These are phyloP conservation scores for Petaurus breviceps DNA, from an alignment of 2,113 vertebrate species.

Conservation along the genomic window DNA sequence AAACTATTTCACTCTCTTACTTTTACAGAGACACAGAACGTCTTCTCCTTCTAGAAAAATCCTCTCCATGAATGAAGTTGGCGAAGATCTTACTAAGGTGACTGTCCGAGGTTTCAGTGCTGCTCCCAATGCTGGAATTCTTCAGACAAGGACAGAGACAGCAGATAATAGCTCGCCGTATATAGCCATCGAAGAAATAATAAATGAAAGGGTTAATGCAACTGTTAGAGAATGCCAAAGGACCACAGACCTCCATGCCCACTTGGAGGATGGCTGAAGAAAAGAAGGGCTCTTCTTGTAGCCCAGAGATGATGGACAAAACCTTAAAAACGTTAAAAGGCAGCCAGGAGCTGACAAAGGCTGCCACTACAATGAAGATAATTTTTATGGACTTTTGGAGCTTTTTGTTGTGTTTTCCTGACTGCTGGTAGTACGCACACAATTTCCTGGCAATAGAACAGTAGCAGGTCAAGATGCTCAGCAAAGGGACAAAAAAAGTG, in stretches of 20 bases:
- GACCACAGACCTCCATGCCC: constrained; percentile 82
- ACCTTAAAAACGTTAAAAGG: constrained; percentile 87
- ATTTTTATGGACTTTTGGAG: constrained; percentile 86
- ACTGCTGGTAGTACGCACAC: constrained; percentile 80
- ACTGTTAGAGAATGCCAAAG: constrained; percentile 87
- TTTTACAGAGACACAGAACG: constrained; percentile 81
- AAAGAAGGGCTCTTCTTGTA: constrained; percentile 56
- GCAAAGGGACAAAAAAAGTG: constrained; percentile 84
- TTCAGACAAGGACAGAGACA: constrained; percentile 79
- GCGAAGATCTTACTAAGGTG: constrained; percentile 79
- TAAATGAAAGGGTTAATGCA: constrained; percentile 87
- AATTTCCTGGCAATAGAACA: constrained; percentile 84
- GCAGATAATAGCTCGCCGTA: constrained; percentile 75
- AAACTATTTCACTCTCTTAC: background rate
- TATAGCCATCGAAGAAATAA: constrained; percentile 83
- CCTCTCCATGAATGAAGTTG: constrained; percentile 68
- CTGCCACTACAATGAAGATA: constrained; percentile 80
- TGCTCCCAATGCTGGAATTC: constrained; percentile 63
- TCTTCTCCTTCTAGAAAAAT: constrained; percentile 75
- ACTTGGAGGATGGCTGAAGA: constrained; percentile 44
- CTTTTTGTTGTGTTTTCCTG: constrained; percentile 83
- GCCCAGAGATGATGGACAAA: constrained; percentile 72
- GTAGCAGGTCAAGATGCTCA: constrained; percentile 85
- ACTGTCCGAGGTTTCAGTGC: constrained; percentile 78
- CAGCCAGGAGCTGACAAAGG: constrained; percentile 86